Percentiles rank a stretch among this genome's conserved stretches.
Evolutionary conservation across 2,113 vertebrate genomes (phyloP).

Genomic region (Anhinga anhinga): DNA sequence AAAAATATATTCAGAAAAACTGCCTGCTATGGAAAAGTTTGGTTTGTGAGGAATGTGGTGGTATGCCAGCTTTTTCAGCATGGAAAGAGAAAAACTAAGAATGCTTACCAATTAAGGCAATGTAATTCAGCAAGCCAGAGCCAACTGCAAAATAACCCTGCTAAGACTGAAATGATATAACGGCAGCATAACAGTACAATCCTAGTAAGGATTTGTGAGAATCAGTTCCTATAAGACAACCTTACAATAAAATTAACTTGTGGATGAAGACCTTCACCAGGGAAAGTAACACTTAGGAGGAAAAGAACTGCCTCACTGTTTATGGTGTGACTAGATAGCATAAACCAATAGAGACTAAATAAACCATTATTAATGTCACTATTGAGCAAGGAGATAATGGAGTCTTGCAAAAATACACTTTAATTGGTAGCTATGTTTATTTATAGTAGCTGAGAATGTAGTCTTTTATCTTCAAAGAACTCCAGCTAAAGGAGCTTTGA

Average conservation of each 20-base stretch:
- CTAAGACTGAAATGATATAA: not conserved
- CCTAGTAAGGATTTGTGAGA: not conserved
- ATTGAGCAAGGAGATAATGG: not conserved
- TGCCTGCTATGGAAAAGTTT: not conserved
- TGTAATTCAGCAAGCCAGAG: not conserved
- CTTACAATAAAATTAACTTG: not conserved
- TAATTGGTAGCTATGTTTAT: not conserved
- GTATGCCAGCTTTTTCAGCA: not conserved
- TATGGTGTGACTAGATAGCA: not conserved
- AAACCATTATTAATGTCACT: not conserved
- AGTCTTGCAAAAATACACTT: not conserved
- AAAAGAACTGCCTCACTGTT: not conserved
- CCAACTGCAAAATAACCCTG: not conserved
- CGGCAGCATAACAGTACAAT: not conserved
- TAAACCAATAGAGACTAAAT: not conserved
- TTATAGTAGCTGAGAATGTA: not conserved
- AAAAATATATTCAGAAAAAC: not conserved
- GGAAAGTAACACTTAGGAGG: not conserved
- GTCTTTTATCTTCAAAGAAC: not conserved
- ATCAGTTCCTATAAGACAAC: not conserved
- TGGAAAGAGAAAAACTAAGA: conserved; percentile 5
- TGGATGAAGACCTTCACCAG: not conserved
- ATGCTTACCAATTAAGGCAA: conserved; percentile 15
- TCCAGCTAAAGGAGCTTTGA: not conserved
- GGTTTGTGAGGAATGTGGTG: not conserved